These are phyloP conservation scores for Scomber japonicus DNA, from an alignment of 2,113 vertebrate species.

Conservation along the genomic window DNA sequence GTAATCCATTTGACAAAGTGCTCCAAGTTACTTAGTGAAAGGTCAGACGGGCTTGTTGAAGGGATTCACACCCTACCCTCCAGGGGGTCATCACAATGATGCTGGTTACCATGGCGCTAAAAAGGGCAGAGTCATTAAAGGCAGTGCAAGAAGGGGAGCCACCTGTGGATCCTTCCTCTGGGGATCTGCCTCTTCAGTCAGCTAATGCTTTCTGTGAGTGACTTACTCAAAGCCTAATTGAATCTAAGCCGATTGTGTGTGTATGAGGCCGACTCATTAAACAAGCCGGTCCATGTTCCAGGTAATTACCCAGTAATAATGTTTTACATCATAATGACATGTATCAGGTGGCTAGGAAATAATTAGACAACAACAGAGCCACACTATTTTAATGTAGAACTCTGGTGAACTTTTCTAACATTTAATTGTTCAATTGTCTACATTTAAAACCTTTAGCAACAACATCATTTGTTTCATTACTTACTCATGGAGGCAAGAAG, in stretches of 20 bases:
- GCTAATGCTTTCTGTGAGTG: slow-evolving; percentile 56
- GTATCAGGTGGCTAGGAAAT: slow-evolving; percentile 32
- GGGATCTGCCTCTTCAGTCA: slow-evolving; percentile 37
- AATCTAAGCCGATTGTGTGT: slow-evolving; percentile 46
- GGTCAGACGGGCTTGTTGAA: slow-evolving; percentile 29
- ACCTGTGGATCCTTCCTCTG: slow-evolving; percentile 46
- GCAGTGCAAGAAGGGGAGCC: background rate
- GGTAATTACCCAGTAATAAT: slow-evolving; percentile 48
- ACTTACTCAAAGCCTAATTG: slow-evolving; percentile 50
- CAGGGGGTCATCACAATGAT: slow-evolving; percentile 12
- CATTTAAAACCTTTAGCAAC: background rate
- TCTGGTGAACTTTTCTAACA: background rate
- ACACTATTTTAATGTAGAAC: background rate
- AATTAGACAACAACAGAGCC: slow-evolving; percentile 20
- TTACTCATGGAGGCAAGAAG: too few relatives aligned
- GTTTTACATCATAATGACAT: slow-evolving; percentile 37
- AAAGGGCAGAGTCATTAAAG: slow-evolving; percentile 49
- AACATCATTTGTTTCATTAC: background rate
- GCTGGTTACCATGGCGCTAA: slow-evolving; percentile 21
- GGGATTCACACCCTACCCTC: slow-evolving; percentile 23
- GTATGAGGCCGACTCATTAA: slow-evolving; percentile 40
- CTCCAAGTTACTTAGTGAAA: slow-evolving; percentile 11
- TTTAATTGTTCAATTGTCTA: background rate
- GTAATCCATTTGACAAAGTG: slow-evolving; percentile 14
- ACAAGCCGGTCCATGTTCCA: slow-evolving; percentile 33